phyloP scores from a whole-genome alignment of 2,797 vertebrate species.

The Tolypeutes matacus region DNA sequence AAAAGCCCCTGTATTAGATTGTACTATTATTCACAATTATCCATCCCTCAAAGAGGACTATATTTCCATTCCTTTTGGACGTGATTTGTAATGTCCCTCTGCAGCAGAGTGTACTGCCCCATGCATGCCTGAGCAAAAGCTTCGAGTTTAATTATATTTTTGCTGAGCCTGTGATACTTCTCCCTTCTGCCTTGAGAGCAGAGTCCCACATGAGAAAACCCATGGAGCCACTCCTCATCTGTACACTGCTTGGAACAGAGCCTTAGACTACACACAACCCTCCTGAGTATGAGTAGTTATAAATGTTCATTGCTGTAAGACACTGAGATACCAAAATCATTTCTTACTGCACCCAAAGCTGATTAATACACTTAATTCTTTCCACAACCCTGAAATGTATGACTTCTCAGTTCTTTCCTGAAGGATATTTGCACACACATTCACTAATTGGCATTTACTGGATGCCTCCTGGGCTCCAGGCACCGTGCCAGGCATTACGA shows the following conservation, averaged over 20 bases:
- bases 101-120: background rate
- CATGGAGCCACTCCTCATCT: background rate
- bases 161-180: background rate
- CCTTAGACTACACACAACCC: background rate
- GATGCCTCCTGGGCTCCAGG: background rate
- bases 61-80: background rate
- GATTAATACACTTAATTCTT: background rate
- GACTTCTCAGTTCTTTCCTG: background rate
- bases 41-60: background rate
- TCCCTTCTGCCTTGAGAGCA: background rate
- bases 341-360: background rate
- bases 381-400: background rate
- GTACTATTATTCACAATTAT: background rate
- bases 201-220: background rate
- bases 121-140: background rate
- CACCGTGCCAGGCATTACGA: background rate
- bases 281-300: background rate
- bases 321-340: background rate
- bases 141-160: background rate
- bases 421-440: background rate
- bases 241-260: background rate
- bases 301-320: background rate
- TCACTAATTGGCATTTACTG: background rate
- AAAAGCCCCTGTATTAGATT: background rate
- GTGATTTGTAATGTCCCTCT: background rate